Evolutionary conservation across 2,797 vertebrate genomes (phyloP), one percentile per base, ranked within the genome.

Genomic region (Cyclopterus lumpus): DNA sequence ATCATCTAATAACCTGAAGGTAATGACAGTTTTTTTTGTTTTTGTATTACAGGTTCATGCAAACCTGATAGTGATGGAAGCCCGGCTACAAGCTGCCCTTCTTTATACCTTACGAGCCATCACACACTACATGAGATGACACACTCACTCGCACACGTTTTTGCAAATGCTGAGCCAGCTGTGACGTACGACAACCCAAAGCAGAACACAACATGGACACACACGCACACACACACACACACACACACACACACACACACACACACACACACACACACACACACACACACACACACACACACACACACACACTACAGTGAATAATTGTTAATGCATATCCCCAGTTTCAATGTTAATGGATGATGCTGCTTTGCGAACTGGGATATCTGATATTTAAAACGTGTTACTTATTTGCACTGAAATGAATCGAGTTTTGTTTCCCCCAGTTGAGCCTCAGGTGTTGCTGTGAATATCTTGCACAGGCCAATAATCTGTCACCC

Each of bases 81-180:
- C 95, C 0, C 90, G 95, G 38, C 83, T 94, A 42, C 95, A 95
- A 75, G 95, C 94, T 5, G 94, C 94, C 10, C 92, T 96, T 30
- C 92, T 95, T 14, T 95, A 96, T 36, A 92, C 92, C 8, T 87
- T 96, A 30, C 79, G 94, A 85, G 94, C 95, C 60, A 95, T 96
- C 74, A 95, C 94, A 12, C 92, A 93, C 60, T 95, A 95, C 88
- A 95, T 95, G 93, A 95, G 93, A 92, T 96, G 91, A 95, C 66
- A 16, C 54, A 26, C 36, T 34, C 55, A 30, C 51, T n/a, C 63
- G 38, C 38, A 53, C 53, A 34, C 6, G 4, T 44, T 67, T 71
- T 79, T 62, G 83, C 88, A 67, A 69, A 86, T 71, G 81, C 87
- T 91, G 91, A 91, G 93, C 92, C 91, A 88, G 90, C 86, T 89